Conservation (phyloP, 92 coral and sea anemone species). For the Umimayanthus kanabou region DNA sequence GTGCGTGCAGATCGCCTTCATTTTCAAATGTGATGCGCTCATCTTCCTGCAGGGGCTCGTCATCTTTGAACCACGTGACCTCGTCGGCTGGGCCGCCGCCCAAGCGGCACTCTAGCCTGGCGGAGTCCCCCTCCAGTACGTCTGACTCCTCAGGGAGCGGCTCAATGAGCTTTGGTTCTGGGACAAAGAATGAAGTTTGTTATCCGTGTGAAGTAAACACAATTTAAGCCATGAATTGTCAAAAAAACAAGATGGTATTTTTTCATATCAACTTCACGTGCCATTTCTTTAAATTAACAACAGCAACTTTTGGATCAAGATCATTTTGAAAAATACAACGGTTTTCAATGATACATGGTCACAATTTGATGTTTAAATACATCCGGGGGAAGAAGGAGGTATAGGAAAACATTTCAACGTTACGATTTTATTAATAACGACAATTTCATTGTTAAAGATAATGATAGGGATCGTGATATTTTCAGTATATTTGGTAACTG, state of each 20-base stretch:
- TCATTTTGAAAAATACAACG: no score
- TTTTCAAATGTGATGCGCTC: constrained; percentile 68
- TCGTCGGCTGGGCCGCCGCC: constrained; percentile 68
- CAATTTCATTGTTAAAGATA: no score
- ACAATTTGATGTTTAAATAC: no score
- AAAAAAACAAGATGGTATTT: not conserved
- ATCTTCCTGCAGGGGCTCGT: constrained; percentile 71
- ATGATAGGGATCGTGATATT: no score
- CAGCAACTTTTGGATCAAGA: no score
- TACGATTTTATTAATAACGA: no score
- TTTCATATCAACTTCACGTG: not conserved
- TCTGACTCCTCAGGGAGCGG: constrained; percentile 81
- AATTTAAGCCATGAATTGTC: not conserved
- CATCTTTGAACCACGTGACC: constrained; percentile 86
- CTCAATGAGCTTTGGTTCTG: constrained; percentile 57
- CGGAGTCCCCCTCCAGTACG: constrained; percentile 84
- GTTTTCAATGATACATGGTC: no score
- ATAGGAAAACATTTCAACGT: no score
- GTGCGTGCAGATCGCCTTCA: constrained; percentile 74
- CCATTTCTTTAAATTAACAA: no score
- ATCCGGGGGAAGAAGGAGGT: no score
- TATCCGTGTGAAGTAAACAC: not conserved
- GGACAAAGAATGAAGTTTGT: not conserved
- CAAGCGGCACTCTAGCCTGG: constrained; percentile 78
- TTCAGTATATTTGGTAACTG: no score